These are phyloP conservation scores for Yponomeuta malinellus DNA, from an alignment of 2,888 invertebrate species.

Conservation along the genomic window DNA sequence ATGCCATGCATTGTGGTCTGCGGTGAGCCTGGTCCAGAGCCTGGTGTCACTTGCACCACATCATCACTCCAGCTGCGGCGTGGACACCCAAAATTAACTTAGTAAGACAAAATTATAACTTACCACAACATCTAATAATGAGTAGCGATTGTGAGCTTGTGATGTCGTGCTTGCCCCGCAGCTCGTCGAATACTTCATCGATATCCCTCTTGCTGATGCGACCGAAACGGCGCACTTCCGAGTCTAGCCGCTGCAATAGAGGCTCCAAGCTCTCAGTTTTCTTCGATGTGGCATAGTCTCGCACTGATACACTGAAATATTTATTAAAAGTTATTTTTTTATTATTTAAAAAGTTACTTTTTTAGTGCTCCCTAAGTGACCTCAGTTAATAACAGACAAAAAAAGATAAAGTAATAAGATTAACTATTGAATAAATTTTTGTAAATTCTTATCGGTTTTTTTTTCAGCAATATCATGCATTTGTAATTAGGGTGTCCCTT, in stretches of 20 bases:
- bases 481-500: no score
- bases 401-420: no score
- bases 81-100: no score
- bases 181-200: constrained; percentile 86
- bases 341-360: background rate
- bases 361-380: background rate
- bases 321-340: background rate
- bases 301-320: constrained; percentile 72
- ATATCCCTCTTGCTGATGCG: constrained; percentile 84
- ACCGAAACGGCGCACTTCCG: constrained; percentile 82
- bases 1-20: no score
- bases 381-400: no score
- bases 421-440: no score
- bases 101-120: constrained; percentile 22
- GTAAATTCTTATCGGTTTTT: no score
- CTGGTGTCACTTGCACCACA: no score
- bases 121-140: constrained; percentile 88
- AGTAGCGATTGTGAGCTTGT: constrained; percentile 86
- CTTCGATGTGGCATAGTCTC: constrained; percentile 71
- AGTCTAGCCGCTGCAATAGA: constrained; percentile 80
- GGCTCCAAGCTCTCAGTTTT: constrained; percentile 79
- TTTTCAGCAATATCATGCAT: no score
- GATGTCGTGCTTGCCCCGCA: constrained; percentile 79
- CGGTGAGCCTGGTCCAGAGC: no score
- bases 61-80: no score